Evolutionary conservation across 2,113 vertebrate genomes (phyloP), one percentile per base, ranked within the genome.

Genomic region (Thamnaconus septentrionalis): DNA sequence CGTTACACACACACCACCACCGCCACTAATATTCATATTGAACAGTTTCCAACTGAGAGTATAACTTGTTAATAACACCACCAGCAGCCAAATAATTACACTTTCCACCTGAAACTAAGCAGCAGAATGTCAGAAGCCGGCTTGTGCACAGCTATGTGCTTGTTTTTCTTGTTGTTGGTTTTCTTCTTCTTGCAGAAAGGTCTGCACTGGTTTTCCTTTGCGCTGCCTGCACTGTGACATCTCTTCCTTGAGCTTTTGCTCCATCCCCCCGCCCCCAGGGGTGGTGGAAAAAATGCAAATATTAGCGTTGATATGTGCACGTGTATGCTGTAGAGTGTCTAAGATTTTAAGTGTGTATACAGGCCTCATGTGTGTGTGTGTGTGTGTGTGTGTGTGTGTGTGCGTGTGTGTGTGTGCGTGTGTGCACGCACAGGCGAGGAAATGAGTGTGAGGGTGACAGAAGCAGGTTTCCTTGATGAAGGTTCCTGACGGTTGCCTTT

Each of bases 101-200:
- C 66, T 77, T 55, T 52, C 12, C 46, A 5, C 45, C 40, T 51
- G 52, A 66, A 80, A 79, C 78, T 66, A 80, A 83, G 76, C 68
- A 77, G 48, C 64, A 78, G 73, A 73, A 6, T 8, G 71, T 6
- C 64, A 80, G 63, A 64, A 4, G 59, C 41, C 49, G 6, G 68
- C 11, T 40, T 64, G 59, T 44, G 8, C 64, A 58, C 48, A 72
- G 66, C 48, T n/a, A 8, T 50, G 9, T 31, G 18, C 1, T 31
- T 31, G 18, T 31, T 31, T 31, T 31, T 31, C 18, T 31, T 2
- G 18, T 31, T 31, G 18, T 31, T 31, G 7, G 59, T 50, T 53
- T 78, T 61, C 74, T 63, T 64, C 80, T 84, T 78, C 76, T 51
- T 70, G 67, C 64, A 64, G 69, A 78, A 86, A 80, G 79, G 53